phyloP scores from a whole-genome alignment of 2,797 vertebrate species.

The Cynopterus sphinx region DNA sequence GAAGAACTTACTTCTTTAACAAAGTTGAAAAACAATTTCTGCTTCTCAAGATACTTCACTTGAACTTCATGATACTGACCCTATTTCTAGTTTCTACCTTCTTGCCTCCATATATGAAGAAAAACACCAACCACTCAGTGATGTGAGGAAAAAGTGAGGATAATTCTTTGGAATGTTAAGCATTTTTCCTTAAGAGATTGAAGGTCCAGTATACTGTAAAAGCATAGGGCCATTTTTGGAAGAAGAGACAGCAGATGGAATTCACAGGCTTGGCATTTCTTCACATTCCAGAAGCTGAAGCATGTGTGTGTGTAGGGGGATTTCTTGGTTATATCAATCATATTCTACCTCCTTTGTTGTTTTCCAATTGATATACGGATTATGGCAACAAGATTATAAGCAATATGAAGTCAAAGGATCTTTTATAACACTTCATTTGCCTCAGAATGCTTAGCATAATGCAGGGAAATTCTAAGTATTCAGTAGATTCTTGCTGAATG shows the following conservation, averaged over 20 bases:
- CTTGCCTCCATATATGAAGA: slow-evolving; percentile 48
- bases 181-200: slow-evolving; percentile 45
- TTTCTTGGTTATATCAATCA: slow-evolving; percentile 36
- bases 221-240: slow-evolving; percentile 63
- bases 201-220: slow-evolving; percentile 43
- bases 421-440: slow-evolving; percentile 20
- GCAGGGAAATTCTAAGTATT: slow-evolving; percentile 37
- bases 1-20: neutral
- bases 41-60: neutral
- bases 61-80: neutral
- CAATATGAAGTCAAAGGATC: neutral
- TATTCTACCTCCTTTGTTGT: slow-evolving; percentile 46
- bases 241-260: slow-evolving; percentile 58
- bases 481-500: slow-evolving; percentile 28
- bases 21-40: neutral
- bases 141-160: slow-evolving; percentile 25
- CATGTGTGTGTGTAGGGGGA: neutral
- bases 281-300: slow-evolving; percentile 55
- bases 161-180: slow-evolving; percentile 62
- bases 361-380: slow-evolving; percentile 45
- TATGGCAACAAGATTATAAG: slow-evolving; percentile 10
- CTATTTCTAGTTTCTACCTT: neutral
- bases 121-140: slow-evolving; percentile 10
- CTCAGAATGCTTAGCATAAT: slow-evolving; percentile 37
- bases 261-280: slow-evolving; percentile 49